Evolutionary conservation across 1,140 invertebrate species (phyloP).

Genomic region (Sycophila sp.): DNA sequence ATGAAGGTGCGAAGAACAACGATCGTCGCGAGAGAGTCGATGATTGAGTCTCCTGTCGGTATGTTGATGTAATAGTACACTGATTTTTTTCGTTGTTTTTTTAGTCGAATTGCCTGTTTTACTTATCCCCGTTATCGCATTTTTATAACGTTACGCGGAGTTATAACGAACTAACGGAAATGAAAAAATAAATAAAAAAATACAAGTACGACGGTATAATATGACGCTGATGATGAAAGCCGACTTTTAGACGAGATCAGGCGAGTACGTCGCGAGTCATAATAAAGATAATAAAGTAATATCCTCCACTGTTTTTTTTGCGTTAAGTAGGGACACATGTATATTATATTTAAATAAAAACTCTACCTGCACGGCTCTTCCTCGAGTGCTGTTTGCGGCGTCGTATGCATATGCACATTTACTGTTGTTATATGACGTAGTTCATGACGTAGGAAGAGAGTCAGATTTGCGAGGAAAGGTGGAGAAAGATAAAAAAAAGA

Average conservation of each 20-base stretch:
- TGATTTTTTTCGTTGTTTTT: slow-evolving; percentile 47
- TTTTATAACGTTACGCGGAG: slow-evolving; percentile 34
- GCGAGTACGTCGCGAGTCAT: slow-evolving; percentile 24
- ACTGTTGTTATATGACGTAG: slow-evolving; percentile 53
- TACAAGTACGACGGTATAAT: neutral
- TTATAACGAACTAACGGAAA: slow-evolving; percentile 17
- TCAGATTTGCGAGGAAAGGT: slow-evolving; percentile 28
- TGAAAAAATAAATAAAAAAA: slow-evolving; percentile 31
- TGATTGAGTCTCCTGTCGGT: slow-evolving; percentile 12
- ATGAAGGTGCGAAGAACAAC: neutral
- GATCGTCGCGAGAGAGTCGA: slow-evolving; percentile 5
- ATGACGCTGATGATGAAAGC: slow-evolving; percentile 2
- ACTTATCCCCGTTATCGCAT: slow-evolving; percentile 43
- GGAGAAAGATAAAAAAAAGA: slow-evolving; percentile 43
- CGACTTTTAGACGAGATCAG: neutral
- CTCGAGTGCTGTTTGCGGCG: slow-evolving; percentile 20
- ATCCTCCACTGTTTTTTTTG: slow-evolving; percentile 30
- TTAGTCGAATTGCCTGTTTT: slow-evolving; percentile 49
- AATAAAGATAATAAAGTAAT: neutral
- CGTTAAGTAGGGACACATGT: slow-evolving; percentile 28
- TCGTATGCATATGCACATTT: slow-evolving; percentile 52
- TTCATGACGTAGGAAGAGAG: slow-evolving; percentile 33
- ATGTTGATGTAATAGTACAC: slow-evolving; percentile 37
- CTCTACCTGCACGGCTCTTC: slow-evolving; percentile 27
- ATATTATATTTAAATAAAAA: neutral